These are phyloP conservation scores for Siderastrea siderea DNA, from an alignment of 92 coral and sea anemone genomes.

Conservation along the genomic window DNA sequence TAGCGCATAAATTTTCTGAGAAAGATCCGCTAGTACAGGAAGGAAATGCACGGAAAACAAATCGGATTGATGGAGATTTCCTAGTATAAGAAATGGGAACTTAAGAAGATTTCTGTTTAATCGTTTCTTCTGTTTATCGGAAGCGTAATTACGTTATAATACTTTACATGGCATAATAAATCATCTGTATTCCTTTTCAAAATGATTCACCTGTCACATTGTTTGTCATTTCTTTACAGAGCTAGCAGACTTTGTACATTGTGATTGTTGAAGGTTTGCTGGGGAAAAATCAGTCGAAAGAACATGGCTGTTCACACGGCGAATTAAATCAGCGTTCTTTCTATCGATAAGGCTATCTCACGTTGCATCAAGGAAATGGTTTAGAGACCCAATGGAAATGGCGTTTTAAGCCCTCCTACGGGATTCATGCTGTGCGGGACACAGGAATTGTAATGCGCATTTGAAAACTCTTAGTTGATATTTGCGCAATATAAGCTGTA, in stretches of 20 bases:
- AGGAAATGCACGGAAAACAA: too few relatives aligned
- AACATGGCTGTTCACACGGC: not conserved
- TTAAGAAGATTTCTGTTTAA: not conserved
- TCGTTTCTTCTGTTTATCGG: not conserved
- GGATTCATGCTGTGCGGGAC: not conserved
- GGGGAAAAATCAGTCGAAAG: not conserved
- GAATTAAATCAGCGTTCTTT: not conserved
- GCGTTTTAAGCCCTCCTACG: not conserved
- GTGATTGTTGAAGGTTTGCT: conserved; percentile 10
- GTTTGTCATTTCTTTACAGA: conserved; percentile 13
- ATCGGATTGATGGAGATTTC: too few relatives aligned
- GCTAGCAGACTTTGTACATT: not conserved
- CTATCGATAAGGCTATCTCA: not conserved
- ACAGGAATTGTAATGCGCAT: not conserved
- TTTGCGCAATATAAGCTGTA: too few relatives aligned
- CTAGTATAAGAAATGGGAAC: not conserved
- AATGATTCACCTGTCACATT: conserved; percentile 11
- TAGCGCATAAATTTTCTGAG: too few relatives aligned
- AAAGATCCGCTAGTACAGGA: too few relatives aligned
- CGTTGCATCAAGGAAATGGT: not conserved
- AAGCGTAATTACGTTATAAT: conserved; percentile 13
- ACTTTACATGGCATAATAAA: conserved; percentile 1
- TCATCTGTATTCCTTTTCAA: conserved; percentile 6
- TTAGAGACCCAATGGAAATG: not conserved
- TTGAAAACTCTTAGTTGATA: too few relatives aligned